Conservation (phyloP, 2,797 vertebrate genomes). For the Pseudocheirus occidentalis region DNA sequence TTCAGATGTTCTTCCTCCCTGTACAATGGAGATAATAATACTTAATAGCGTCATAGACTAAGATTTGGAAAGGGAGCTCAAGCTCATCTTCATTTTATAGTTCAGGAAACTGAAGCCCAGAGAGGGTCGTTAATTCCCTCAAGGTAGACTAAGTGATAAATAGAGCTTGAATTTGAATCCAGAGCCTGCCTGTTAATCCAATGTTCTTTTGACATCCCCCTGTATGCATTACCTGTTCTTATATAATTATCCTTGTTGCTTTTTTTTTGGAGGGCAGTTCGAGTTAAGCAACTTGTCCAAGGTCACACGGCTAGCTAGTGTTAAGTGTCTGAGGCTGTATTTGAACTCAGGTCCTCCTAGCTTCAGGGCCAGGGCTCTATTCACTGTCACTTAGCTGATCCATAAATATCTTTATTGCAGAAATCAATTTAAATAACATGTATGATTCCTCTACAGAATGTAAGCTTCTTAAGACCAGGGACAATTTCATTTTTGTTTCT, state of each 20-base stretch:
- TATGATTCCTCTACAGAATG: not conserved
- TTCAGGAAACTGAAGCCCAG: not conserved
- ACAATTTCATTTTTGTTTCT: not conserved
- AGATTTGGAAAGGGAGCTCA: not conserved
- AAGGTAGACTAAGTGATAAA: not conserved
- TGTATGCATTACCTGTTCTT: not conserved
- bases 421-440: not conserved
- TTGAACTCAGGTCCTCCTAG: no score
- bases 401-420: not conserved
- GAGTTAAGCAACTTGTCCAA: no score
- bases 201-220: not conserved
- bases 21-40: not conserved
- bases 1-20: not conserved
- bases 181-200: not conserved
- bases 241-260: not conserved
- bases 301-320: no score
- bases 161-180: conserved; percentile 7
- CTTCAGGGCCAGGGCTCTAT: no score
- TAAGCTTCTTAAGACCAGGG: not conserved
- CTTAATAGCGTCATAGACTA: not conserved
- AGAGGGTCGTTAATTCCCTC: not conserved
- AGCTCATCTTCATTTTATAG: not conserved
- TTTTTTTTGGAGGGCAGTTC: no score
- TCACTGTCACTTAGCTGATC: no score
- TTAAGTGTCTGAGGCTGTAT: no score